Evolutionary conservation across 2,797 vertebrate genomes (phyloP).

Genomic region (Anisognathus igniventris): DNA sequence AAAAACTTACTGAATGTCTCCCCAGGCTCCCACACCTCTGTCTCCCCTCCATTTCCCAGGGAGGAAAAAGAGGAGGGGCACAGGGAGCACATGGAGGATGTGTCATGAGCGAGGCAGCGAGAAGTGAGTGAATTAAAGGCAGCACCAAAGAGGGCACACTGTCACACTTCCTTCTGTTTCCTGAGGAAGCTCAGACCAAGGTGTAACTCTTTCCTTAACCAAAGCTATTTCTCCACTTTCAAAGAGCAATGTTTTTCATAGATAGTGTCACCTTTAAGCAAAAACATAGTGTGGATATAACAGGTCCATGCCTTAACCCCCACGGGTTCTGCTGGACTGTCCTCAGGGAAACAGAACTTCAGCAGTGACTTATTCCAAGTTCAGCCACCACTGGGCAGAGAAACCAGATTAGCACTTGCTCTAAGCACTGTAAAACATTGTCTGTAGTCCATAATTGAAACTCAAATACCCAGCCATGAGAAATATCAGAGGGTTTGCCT

Average conservation of each 20-base stretch:
- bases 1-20: not conserved
- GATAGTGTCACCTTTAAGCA: not conserved
- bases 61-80: not conserved
- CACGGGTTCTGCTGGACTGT: rapidly evolving
- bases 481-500: not conserved
- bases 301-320: not conserved
- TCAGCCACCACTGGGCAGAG: not conserved
- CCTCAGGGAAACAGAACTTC: not conserved
- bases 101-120: rapidly evolving
- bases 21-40: not conserved
- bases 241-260: not conserved
- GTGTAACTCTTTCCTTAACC: not conserved
- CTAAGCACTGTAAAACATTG: not conserved
- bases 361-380: not conserved
- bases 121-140: not conserved
- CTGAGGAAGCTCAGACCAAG: not conserved
- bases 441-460: not conserved
- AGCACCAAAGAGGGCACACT: not conserved
- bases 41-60: not conserved
- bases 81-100: not conserved
- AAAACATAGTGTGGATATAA: not conserved
- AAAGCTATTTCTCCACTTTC: not conserved
- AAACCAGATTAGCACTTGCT: not conserved
- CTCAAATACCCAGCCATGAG: not conserved
- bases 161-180: not conserved